These are phyloP conservation scores for Leptinotarsa defecta DNA, from an alignment of 1,140 invertebrate species.

Conservation along the genomic window DNA sequence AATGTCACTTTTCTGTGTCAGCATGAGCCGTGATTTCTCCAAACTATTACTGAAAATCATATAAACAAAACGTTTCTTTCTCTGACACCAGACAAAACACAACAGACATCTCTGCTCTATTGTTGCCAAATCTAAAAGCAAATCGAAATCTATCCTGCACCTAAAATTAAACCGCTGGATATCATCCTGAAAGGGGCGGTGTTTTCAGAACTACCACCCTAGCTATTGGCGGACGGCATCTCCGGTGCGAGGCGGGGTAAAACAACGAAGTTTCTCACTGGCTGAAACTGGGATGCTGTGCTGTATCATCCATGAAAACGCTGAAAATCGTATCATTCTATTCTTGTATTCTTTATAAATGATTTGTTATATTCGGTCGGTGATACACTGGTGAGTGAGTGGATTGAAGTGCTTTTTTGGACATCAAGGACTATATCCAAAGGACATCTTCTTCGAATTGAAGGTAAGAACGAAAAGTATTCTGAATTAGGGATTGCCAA, in stretches of 20 bases:
- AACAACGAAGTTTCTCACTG: conserved; percentile 30
- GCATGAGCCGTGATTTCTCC: not conserved
- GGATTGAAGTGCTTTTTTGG: conserved; percentile 1
- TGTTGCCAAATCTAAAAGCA: conserved; percentile 2
- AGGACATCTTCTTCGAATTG: too few species aligned
- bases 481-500: too few species aligned
- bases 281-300: conserved; percentile 37
- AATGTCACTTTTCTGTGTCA: not conserved
- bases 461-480: too few species aligned
- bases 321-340: conserved; percentile 42
- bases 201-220: not conserved
- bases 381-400: conserved; percentile 32
- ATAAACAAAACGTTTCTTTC: not conserved
- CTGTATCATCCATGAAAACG: conserved; percentile 33
- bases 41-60: not conserved
- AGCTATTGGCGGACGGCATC: conserved; percentile 30
- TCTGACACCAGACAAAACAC: not conserved
- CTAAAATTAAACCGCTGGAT: not conserved
- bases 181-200: conserved; percentile 13
- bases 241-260: conserved; percentile 22
- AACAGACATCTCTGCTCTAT: not conserved
- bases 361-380: conserved; percentile 37
- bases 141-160: not conserved
- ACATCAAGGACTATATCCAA: not conserved
- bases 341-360: conserved; percentile 41